Evolutionary conservation across 2,797 vertebrate genomes (phyloP).

Genomic region (Anniella stebbinsi): DNA sequence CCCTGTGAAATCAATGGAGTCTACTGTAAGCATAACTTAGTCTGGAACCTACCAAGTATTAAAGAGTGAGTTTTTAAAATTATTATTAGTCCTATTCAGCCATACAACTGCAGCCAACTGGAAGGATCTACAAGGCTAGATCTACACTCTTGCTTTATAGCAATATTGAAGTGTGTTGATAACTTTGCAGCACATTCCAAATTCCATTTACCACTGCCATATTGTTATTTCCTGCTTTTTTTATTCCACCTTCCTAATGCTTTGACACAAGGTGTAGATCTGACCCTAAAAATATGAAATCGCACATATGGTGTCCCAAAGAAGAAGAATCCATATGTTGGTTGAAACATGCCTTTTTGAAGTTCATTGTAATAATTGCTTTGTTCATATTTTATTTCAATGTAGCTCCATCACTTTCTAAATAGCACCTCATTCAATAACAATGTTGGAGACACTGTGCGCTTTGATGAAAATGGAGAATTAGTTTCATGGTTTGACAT

Average conservation of each 20-base stretch:
- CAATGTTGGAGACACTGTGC: background rate
- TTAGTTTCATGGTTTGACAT: background rate
- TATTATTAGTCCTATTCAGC: background rate
- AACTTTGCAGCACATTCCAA: too few species aligned
- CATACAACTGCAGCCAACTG: background rate
- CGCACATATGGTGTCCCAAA: background rate
- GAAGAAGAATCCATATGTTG: background rate
- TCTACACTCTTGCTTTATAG: too few species aligned
- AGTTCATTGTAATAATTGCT: background rate
- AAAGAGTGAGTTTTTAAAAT: background rate
- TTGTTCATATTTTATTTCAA: background rate
- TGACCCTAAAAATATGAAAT: background rate
- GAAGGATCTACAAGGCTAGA: background rate
- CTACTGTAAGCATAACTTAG: too few species aligned
- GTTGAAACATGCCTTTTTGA: background rate
- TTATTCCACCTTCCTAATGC: too few species aligned
- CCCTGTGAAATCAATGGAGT: background rate
- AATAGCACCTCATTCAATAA: background rate
- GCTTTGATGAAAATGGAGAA: slow-evolving; percentile 4
- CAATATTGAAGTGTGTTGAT: too few species aligned
- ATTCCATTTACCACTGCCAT: too few species aligned
- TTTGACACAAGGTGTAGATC: too few species aligned
- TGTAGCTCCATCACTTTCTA: background rate
- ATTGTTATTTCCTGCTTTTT: too few species aligned
- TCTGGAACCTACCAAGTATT: too few species aligned